phyloP scores from a whole-genome alignment of 2,113 vertebrate genomes.

The Notarius quadriscutis region DNA sequence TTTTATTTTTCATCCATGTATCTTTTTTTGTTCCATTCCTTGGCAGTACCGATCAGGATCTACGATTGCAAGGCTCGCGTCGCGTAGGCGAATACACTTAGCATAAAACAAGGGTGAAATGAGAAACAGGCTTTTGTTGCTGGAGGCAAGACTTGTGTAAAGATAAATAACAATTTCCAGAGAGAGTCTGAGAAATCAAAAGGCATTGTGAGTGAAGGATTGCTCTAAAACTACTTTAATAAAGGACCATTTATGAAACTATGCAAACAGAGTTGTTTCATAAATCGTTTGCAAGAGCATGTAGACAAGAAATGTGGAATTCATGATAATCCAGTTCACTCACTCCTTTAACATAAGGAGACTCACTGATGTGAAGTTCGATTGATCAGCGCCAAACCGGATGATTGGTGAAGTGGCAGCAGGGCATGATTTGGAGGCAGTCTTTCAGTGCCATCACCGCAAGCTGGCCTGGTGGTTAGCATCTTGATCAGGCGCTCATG shows the following conservation, averaged over 20 bases:
- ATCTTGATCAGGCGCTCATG: no score
- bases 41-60: conserved; percentile 66
- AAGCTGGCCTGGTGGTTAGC: no score
- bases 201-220: conserved; percentile 49
- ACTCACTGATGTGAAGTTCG: background rate
- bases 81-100: conserved; percentile 66
- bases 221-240: conserved; percentile 46
- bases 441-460: background rate
- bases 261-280: background rate
- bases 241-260: conserved; percentile 43
- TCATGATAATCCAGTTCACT: background rate
- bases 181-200: conserved; percentile 67
- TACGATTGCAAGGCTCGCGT: conserved; percentile 49
- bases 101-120: conserved; percentile 56
- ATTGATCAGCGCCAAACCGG: background rate
- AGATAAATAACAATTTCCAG: conserved; percentile 59
- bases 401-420: no score
- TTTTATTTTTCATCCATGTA: background rate
- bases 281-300: background rate
- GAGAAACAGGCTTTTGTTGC: conserved; percentile 63
- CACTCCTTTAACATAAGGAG: background rate
- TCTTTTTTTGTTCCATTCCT: conserved; percentile 16
- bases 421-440: background rate
- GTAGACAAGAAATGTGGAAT: background rate
- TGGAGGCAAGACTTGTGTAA: conserved; percentile 59